phyloP scores from a whole-genome alignment of 37 sponge, comb jelly and placozoan species.

The Chondrilla cf. caribensis region DNA sequence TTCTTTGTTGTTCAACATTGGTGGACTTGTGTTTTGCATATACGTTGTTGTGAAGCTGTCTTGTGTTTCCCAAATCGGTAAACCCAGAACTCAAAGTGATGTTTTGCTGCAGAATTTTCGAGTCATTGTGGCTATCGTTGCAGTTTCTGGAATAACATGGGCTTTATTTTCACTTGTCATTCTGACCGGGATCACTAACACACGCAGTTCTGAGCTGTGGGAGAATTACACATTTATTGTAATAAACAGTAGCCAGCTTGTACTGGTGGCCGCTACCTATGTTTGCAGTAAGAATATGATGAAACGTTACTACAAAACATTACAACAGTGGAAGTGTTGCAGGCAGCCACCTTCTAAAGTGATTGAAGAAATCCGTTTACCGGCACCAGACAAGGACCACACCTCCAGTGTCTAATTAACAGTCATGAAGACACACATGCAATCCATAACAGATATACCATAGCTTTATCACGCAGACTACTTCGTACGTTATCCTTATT shows the following conservation, averaged over 20 bases:
- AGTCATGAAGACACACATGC: too few species aligned
- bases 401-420: too few species aligned
- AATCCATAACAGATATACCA: too few species aligned
- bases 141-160: conserved; percentile 42
- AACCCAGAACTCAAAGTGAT: too few species aligned
- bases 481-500: too few species aligned
- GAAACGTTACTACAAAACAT: too few species aligned
- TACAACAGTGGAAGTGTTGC: too few species aligned
- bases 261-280: conserved; percentile 1
- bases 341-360: too few species aligned
- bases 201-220: not conserved
- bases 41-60: not conserved
- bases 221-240: conserved; percentile 42
- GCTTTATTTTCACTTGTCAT: conserved; percentile 36
- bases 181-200: not conserved
- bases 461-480: too few species aligned
- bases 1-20: conserved; percentile 15
- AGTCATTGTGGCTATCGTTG: conserved; percentile 2
- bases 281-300: too few species aligned
- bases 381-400: too few species aligned
- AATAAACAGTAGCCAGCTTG: conserved; percentile 38
- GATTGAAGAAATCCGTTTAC: too few species aligned
- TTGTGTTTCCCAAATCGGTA: not conserved
- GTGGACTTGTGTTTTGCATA: not conserved
- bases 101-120: not conserved